Base-by-base conservation (phyloP, 1,140 invertebrate species). In the Xylocopa sonorina region DNA sequence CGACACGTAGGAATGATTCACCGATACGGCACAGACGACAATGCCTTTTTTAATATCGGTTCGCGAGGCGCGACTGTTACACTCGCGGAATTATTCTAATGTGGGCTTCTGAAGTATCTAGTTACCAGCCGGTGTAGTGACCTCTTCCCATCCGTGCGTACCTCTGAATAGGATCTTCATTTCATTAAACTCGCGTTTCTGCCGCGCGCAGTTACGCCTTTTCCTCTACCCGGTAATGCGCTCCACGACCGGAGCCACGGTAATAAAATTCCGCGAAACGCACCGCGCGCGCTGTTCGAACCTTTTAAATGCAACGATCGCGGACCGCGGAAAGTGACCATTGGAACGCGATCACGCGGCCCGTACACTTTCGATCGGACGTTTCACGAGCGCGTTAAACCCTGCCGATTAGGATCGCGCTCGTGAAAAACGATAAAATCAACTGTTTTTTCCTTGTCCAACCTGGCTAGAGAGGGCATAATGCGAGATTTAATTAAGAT, bases 31-130 rank as follows among this genome's bases (percentile, higher is more conserved):
- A n/a, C 27, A 12, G 34, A 63, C 57, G 57, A 86, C 83, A 86
- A 86, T 85, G 80, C 64, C 79, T 82, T 85, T n/a, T 81, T 86
- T 85, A 84, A 86, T 85, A 85, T 85, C 71, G 34, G 34, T 60
- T 73, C 74, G 43, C 34, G 50, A 60, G 67, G 51, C 74, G 57
- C 73, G 79, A 81, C 64, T 57, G 69, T 84, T 84, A 62, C 78
- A 63, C 73, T 41, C 51, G 71, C 24, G 66, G 58, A 81, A 82
- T 85, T 85, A 85, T 86, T 41, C 57, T 85, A 86, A 86, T 41
- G 71, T 79, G 79, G 53, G 43, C 66, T 85, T 24, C 58, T 43
- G 21, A 67, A 78, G 83, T 85, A 78, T 86, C 83, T 79, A 82
- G 69, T 85, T 85, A 81, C 69, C 53, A 21, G 3, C 24, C 51